phyloP scores from a whole-genome alignment of 2,797 vertebrate genomes.

The Diceros bicornis region DNA sequence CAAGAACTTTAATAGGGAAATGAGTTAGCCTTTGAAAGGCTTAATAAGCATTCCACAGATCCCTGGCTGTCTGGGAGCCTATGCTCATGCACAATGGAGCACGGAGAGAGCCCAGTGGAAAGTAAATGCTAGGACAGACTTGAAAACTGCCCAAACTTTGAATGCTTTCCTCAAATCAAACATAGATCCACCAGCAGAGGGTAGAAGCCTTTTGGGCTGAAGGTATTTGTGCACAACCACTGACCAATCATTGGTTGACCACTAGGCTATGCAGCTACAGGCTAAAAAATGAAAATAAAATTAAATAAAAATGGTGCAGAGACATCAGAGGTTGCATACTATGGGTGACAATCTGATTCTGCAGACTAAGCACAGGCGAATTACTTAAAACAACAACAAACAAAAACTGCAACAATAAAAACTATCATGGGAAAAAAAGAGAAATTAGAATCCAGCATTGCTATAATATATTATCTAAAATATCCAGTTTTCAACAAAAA shows the following conservation, averaged over 20 bases:
- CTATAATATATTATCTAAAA: not conserved
- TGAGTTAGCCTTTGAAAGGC: not conserved
- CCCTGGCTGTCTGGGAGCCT: not conserved
- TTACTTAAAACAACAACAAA: not conserved
- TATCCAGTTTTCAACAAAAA: not conserved
- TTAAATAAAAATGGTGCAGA: not conserved
- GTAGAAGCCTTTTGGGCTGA: not conserved
- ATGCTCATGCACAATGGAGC: not conserved
- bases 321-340: not conserved
- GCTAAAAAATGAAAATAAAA: constrained; percentile 6
- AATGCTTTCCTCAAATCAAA: not conserved
- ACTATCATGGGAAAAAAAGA: not conserved
- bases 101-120: not conserved
- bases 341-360: not conserved
- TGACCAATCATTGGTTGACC: not conserved
- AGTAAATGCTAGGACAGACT: not conserved
- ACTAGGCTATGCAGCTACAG: not conserved
- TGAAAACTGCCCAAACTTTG: not conserved
- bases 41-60: not conserved
- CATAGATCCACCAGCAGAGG: not conserved
- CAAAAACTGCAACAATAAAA: not conserved
- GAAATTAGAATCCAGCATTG: not conserved
- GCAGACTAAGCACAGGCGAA: not conserved
- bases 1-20: not conserved
- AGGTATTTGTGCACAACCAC: not conserved